Percentiles rank a stretch among this genome's conserved stretches.
Evolutionary conservation across 2,888 invertebrate species (phyloP).

Genomic region (Cantharis nigra): DNA sequence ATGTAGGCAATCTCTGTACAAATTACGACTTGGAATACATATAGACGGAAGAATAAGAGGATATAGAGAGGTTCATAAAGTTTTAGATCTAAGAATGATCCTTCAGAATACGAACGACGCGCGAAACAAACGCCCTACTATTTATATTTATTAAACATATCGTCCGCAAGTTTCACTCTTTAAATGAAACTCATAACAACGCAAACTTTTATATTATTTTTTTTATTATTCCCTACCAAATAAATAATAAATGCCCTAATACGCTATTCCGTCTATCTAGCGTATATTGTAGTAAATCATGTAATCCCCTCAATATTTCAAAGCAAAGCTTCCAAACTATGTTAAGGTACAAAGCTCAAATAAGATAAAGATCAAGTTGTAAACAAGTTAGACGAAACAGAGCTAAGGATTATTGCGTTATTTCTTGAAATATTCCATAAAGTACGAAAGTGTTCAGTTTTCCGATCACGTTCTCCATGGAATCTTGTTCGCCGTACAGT

Average conservation of each 20-base stretch:
- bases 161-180: slow-evolving; percentile 15
- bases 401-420: slow-evolving; percentile 33
- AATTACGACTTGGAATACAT: slow-evolving; percentile 29
- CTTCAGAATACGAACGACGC: slow-evolving; percentile 28
- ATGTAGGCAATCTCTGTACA: slow-evolving; percentile 29
- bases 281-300: slow-evolving; percentile 18
- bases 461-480: slow-evolving; percentile 33
- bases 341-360: slow-evolving; percentile 24
- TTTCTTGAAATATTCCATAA: slow-evolving; percentile 29
- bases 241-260: slow-evolving; percentile 17
- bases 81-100: slow-evolving; percentile 31
- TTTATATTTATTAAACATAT: slow-evolving; percentile 33
- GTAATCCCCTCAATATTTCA: slow-evolving; percentile 29
- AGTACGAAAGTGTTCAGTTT: slow-evolving; percentile 22
- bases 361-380: slow-evolving; percentile 31
- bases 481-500: slow-evolving; percentile 33
- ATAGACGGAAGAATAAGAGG: slow-evolving; percentile 18
- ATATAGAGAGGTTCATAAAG: slow-evolving; percentile 27
- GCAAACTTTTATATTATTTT: slow-evolving; percentile 5
- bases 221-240: slow-evolving; percentile 16
- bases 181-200: slow-evolving; percentile 1
- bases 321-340: slow-evolving; percentile 25
- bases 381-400: slow-evolving; percentile 35
- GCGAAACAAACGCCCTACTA: slow-evolving; percentile 18
- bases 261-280: slow-evolving; percentile 18